A percentile compares a stretch with the other conserved stretches of the same genome.
phyloP scores from a whole-genome alignment of 2,888 invertebrate genomes.

The Deladenus siricidicola region DNA sequence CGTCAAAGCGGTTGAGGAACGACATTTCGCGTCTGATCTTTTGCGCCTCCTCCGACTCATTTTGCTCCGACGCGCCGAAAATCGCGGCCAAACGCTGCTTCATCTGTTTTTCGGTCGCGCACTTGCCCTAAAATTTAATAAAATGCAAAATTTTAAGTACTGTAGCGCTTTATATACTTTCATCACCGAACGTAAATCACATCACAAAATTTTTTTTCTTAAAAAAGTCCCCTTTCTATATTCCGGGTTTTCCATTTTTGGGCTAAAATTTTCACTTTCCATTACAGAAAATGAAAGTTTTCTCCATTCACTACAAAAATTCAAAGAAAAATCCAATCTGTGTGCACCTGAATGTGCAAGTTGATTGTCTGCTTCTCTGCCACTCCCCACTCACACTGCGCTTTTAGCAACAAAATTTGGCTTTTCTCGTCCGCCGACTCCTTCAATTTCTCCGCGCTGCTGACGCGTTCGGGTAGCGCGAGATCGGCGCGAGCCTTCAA shows the following conservation, averaged over 20 bases:
- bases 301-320: too few relatives aligned
- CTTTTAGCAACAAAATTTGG: slow-evolving; percentile 3
- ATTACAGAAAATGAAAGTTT: too few relatives aligned
- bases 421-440: slow-evolving; percentile 1
- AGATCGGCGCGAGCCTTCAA: slow-evolving; percentile 26
- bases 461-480: slow-evolving; percentile 31
- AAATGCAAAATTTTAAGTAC: too few relatives aligned
- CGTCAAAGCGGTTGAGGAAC: slow-evolving; percentile 47
- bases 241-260: too few relatives aligned
- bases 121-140: neutral
- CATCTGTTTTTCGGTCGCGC: too few relatives aligned
- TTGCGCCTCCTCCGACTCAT: neutral
- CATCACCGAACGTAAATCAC: too few relatives aligned
- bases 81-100: too few relatives aligned
- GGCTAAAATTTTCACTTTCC: too few relatives aligned
- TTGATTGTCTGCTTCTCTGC: neutral
- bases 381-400: slow-evolving; percentile 16
- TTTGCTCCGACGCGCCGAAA: slow-evolving; percentile 1
- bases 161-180: too few relatives aligned
- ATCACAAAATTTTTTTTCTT: too few relatives aligned
- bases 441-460: slow-evolving; percentile 12
- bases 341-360: slow-evolving; percentile 10
- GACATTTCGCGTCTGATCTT: slow-evolving; percentile 20
- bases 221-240: too few relatives aligned
- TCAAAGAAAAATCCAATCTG: neutral